phyloP scores from a whole-genome alignment of 2,888 invertebrate genomes.

The Lasius fuliginosus region DNA sequence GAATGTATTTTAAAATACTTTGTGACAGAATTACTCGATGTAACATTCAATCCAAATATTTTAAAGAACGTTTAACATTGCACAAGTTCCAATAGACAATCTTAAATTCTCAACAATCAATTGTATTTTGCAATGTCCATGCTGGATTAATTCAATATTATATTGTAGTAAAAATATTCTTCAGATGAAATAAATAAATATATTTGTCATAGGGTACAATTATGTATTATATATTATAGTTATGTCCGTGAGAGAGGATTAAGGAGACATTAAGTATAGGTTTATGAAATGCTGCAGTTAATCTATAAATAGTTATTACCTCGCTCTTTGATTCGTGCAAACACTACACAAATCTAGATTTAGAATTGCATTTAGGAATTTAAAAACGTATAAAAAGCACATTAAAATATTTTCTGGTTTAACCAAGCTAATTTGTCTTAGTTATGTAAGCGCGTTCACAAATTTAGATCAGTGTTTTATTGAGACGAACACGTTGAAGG shows the following conservation, averaged over 20 bases:
- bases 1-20: background rate
- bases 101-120: background rate
- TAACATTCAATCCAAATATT: background rate
- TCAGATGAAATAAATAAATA: background rate
- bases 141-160: background rate
- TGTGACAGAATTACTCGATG: background rate
- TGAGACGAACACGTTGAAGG: slow-evolving; percentile 16
- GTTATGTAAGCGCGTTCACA: background rate
- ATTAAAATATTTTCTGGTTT: slow-evolving; percentile 20
- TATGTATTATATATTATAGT: background rate
- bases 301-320: background rate
- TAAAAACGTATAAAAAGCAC: slow-evolving; percentile 1
- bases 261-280: slow-evolving; percentile 17
- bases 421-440: background rate
- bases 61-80: background rate
- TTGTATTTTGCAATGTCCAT: background rate
- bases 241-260: background rate
- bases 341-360: background rate
- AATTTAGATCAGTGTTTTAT: slow-evolving; percentile 7
- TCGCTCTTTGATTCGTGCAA: background rate
- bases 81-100: background rate
- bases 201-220: background rate
- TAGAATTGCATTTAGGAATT: slow-evolving; percentile 26
- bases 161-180: background rate
- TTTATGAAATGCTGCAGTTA: background rate